These are phyloP conservation scores for Arizona elegans DNA, from an alignment of 2,113 vertebrate species.

Conservation along the genomic window DNA sequence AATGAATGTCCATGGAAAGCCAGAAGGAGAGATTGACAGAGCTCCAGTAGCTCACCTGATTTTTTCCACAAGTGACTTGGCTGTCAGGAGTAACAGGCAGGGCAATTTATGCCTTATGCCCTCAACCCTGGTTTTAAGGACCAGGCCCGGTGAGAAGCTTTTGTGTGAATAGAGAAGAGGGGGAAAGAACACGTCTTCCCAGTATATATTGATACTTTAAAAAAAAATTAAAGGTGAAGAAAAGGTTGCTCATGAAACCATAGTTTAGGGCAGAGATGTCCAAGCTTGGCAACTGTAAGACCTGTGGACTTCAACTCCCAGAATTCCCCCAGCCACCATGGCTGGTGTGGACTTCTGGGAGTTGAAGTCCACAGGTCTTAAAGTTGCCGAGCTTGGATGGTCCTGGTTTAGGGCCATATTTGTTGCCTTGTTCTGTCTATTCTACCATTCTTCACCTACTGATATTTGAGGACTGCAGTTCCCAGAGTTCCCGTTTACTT, in stretches of 20 bases:
- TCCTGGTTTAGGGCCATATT: no score
- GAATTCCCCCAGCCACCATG: no score
- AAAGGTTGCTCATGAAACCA: neutral
- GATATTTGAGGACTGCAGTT: no score
- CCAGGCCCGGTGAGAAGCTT: neutral
- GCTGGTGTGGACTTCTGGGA: no score
- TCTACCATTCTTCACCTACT: no score
- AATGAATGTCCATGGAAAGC: conserved; percentile 43
- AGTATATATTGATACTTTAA: neutral
- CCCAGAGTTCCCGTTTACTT: no score
- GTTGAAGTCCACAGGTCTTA: no score
- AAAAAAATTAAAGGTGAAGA: neutral
- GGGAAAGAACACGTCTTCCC: neutral
- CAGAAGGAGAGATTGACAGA: conserved; percentile 43
- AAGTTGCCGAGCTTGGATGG: no score
- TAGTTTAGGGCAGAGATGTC: neutral
- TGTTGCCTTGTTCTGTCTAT: no score
- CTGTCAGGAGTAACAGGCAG: neutral
- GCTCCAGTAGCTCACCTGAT: neutral
- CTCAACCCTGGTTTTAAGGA: neutral
- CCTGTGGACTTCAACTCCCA: neutral
- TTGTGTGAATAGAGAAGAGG: neutral
- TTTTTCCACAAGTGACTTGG: neutral
- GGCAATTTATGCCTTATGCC: neutral
- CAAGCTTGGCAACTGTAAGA: neutral